Evolutionary conservation across 1,140 invertebrate genomes (phyloP).

Genomic region (Chrysomallon squamiferum): DNA sequence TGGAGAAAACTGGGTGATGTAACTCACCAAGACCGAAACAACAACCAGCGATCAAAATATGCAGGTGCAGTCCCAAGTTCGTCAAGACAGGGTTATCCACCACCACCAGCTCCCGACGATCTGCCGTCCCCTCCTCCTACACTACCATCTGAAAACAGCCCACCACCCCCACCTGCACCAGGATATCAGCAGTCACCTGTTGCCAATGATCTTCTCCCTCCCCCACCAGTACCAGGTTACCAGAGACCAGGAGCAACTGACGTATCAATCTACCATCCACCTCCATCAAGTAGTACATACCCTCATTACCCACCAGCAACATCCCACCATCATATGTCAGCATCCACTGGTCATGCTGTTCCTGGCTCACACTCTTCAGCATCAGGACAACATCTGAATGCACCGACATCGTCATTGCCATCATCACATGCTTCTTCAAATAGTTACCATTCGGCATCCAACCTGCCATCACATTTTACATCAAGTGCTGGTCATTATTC

Average conservation of each 20-base stretch:
- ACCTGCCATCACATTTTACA: too few relatives aligned
- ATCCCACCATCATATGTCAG: not conserved
- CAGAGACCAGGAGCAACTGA: not conserved
- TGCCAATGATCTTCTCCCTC: not conserved
- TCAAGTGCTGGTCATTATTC: too few relatives aligned
- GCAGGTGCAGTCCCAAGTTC: not conserved
- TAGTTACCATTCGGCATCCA: too few relatives aligned
- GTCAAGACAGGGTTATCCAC: not conserved
- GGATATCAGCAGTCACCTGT: not conserved
- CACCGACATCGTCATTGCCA: too few relatives aligned
- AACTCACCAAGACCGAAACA: conserved; percentile 25
- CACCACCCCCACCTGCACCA: conserved; percentile 1
- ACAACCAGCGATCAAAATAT: not conserved
- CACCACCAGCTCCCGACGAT: not conserved
- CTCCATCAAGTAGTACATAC: not conserved
- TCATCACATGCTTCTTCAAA: too few relatives aligned
- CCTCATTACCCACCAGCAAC: not conserved
- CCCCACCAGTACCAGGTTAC: not conserved
- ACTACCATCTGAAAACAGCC: not conserved
- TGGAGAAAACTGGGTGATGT: conserved; percentile 61
- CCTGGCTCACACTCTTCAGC: not conserved
- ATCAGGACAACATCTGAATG: too few relatives aligned
- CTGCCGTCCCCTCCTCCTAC: not conserved
- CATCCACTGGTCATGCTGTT: not conserved
- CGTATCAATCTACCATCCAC: not conserved